phyloP scores from a whole-genome alignment of 2,797 vertebrate species.

The Sebastolobus altivelis region DNA sequence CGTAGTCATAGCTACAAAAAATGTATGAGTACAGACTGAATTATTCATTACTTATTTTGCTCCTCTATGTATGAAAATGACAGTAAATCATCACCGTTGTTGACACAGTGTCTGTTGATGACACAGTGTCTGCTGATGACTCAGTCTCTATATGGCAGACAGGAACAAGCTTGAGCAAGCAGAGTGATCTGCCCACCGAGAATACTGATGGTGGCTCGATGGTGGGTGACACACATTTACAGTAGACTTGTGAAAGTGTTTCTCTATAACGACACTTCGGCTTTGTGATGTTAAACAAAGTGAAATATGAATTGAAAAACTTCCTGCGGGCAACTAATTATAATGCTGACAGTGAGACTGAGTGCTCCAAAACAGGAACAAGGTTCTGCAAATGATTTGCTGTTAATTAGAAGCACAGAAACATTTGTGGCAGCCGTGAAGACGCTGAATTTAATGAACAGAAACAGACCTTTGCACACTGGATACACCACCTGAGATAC shows the following conservation, averaged over 20 bases:
- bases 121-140: conserved; percentile 1
- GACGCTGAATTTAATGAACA: conserved; percentile 8
- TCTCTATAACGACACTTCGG: not conserved
- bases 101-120: not conserved
- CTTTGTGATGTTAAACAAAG: conserved; percentile 24
- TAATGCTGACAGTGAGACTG: not conserved
- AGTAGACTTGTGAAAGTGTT: conserved; percentile 8
- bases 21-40: no score
- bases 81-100: not conserved
- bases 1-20: no score
- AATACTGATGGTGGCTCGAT: not conserved
- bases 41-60: not conserved
- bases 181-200: not conserved
- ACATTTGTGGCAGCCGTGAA: not conserved
- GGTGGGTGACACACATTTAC: conserved; percentile 14
- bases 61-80: not conserved
- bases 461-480: not conserved
- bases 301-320: conserved; percentile 10
- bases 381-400: conserved; percentile 5
- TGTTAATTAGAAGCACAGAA: conserved; percentile 12
- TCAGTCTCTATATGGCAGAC: not conserved
- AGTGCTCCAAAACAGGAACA: not conserved
- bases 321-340: conserved; percentile 1
- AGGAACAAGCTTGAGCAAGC: not conserved
- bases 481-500: conserved; percentile 17